These are phyloP conservation scores for Macrosteles quadrilineatus DNA, from an alignment of 1,140 invertebrate genomes.

Conservation along the genomic window DNA sequence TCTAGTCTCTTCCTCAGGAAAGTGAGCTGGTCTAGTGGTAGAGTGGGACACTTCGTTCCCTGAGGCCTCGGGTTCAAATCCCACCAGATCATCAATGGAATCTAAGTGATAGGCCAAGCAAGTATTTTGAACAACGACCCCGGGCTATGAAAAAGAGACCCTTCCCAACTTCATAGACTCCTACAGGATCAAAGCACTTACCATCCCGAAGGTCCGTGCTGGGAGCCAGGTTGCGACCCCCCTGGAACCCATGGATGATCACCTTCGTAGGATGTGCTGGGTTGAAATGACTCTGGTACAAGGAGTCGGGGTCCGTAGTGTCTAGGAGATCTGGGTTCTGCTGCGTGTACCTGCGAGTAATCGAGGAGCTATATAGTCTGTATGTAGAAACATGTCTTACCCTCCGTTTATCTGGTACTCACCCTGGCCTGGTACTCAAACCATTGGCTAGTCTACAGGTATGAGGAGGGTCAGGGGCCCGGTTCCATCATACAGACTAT, in stretches of 20 bases:
- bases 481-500: too few species aligned
- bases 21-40: too few species aligned
- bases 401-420: background rate
- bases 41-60: too few species aligned
- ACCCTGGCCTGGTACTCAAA: background rate
- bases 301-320: slow-evolving; percentile 64
- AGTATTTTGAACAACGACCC: too few species aligned
- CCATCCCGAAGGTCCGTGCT: slow-evolving; percentile 76
- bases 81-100: too few species aligned
- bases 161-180: too few species aligned
- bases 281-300: slow-evolving; percentile 72
- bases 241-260: slow-evolving; percentile 81
- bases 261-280: slow-evolving; percentile 73
- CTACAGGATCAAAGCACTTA: slow-evolving; percentile 35
- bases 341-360: slow-evolving; percentile 66
- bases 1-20: too few species aligned
- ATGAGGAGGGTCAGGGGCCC: background rate
- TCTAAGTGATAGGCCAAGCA: too few species aligned
- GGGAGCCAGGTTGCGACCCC: slow-evolving; percentile 72
- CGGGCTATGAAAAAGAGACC: too few species aligned
- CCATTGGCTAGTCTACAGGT: background rate
- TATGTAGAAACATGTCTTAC: background rate
- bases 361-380: background rate
- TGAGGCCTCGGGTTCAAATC: too few species aligned
- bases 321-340: slow-evolving; percentile 69